Evolutionary conservation across 2,888 invertebrate species (phyloP), one percentile per base, ranked within the genome.

Genomic region (Eristalis intricaria): DNA sequence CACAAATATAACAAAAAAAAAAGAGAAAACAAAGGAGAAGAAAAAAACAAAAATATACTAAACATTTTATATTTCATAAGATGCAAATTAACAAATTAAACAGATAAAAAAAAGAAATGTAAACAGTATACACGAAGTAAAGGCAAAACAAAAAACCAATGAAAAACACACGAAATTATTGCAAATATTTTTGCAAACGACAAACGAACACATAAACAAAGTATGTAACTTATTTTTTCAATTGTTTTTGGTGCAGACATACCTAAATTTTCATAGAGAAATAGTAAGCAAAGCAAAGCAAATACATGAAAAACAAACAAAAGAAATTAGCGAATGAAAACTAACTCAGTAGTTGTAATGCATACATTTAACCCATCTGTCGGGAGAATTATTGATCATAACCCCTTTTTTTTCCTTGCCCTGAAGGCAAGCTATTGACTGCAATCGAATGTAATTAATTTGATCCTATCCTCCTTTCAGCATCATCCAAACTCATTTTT

Each of bases 131-230:
- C 76, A 87, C 76, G 43, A 83, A 83, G 75, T 23, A 56, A 69
- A 63, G 26, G 60, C 60, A 60, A 60, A 60, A n/a, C n/a, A 1
- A 60, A 19, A 50, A 50, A 8, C 64, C 65, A 70, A 35, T 69
- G 26, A 43, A 40, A 69, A 43, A 73, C 56, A 75, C 43, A 61
- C 65, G 60, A 32, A 60, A 40, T 74, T 43, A 26, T 35, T 80
- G 84, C 80, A 84, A 84, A 35, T 80, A 75, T 76, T 80, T 85
- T 85, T 85, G 85, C 86, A 75, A 78, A 73, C 73, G 56, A 77
- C 69, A 76, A 58, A 77, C 29, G 61, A 77, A 77, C 61, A 69
- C 22, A 65, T 19, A 38, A 65, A 50, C 29, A 76, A 26, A 80
- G 68, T 74, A 65, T 82, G 64, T 81, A 61, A 38, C 65, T 71